A percentile compares a stretch with the other conserved stretches of the same genome.
Evolutionary conservation across 2,113 vertebrate species (phyloP).

Genomic region (Sitta europaea): DNA sequence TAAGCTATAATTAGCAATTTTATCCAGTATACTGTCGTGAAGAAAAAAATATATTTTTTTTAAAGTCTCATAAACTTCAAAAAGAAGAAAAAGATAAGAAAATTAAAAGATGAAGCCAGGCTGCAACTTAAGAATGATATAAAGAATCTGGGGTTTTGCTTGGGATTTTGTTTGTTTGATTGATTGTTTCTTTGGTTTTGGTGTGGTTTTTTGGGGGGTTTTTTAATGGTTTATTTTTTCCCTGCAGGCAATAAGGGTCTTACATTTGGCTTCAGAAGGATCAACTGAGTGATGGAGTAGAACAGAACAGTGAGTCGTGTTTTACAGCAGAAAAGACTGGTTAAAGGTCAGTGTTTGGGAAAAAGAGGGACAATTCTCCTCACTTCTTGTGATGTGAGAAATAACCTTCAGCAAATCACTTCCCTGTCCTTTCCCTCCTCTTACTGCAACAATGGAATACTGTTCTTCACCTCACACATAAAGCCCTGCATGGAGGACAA

Average conservation of each 20-base stretch:
- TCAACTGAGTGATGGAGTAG: neutral
- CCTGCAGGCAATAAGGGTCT: neutral
- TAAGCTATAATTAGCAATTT: neutral
- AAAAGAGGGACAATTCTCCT: neutral
- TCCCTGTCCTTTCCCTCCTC: neutral
- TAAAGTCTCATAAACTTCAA: neutral
- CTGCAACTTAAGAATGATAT: neutral
- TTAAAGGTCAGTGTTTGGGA: neutral
- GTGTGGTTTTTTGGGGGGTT: fast-evolving
- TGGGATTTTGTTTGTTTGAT: fast-evolving
- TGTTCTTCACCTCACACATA: neutral
- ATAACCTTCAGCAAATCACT: neutral
- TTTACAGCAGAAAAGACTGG: neutral
- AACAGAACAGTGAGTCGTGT: neutral
- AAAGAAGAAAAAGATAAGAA: neutral
- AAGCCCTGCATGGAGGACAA: neutral
- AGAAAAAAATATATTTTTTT: neutral
- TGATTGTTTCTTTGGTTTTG: neutral
- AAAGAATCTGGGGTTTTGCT: fast-evolving
- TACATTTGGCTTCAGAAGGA: neutral
- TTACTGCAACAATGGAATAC: neutral
- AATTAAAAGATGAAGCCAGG: neutral
- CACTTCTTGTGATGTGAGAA: neutral
- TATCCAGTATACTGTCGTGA: neutral
- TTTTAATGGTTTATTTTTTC: neutral